Base-by-base conservation (phyloP, 2,797 vertebrate genomes). In the Perodicticus potto region DNA sequence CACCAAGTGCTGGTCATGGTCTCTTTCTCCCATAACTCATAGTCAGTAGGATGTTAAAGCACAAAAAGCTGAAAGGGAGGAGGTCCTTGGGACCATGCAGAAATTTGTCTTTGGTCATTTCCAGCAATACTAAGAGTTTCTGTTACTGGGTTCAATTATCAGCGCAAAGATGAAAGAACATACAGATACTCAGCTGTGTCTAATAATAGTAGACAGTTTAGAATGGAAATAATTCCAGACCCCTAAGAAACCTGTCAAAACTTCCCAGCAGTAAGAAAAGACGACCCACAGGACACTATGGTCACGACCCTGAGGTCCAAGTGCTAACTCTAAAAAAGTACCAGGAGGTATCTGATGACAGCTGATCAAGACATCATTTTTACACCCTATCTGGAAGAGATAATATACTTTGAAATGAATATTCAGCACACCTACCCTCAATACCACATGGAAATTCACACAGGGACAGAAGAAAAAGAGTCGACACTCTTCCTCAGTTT, bases 231-330 rank as follows among this genome's bases (percentile, higher is more conserved):
- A 69, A 95, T 89, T 72, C 37, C 55, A 94, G 91, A 76, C 53
- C 57, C 77, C 82, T 95, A 84, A 81, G 69, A 97, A 97, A 96
- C 45, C 86, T 87, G 80, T 89, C 93, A 96, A 81, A 90, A 82
- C 85, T 81, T 95, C 89, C 55, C 70, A 91, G 86, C 89, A 86
- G 78, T 76, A 95, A 94, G 69, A 96, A 91, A 69, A 78, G 69
- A 37, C 73, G 92, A 94, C 88, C 95, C 78, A 61, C 14, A 29
- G 92, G 69, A 93, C 74, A 94, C 74, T 5, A 17, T 9, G 77
- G 88, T 43, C 89, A 49, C 78, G 95, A 94, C 88, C 86, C 81
- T n/a, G 23, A 77, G 61, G 25, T 94, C 85, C 27, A 73, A 94
- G 78, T 32, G 77, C 61, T 94, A 83, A 82, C 82, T 86, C 73